Base-by-base conservation (phyloP, 2,797 vertebrate genomes). In the Anisognathus igniventris region DNA sequence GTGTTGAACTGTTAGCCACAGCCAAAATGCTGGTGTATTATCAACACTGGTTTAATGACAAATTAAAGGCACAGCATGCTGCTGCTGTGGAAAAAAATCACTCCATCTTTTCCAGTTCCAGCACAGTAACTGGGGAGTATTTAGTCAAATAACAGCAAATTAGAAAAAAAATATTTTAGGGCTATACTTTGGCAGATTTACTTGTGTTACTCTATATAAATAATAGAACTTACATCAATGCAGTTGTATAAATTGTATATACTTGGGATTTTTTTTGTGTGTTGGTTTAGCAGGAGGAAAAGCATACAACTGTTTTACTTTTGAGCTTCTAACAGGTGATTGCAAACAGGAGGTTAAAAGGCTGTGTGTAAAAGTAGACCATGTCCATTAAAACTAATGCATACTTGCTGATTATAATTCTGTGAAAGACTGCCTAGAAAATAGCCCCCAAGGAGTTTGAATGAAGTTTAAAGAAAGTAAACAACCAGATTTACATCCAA, bases 391-490 rank as follows among this genome's bases (percentile, higher is more conserved):
- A 85, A 88, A 82, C 19, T n/a, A 88, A 57, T 45, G 6, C 40
- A 11, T 45, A 45, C 12, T 31, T 27, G 2, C 39, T 72, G 10
- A 50, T 76, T 33, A 9, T 48, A 82, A 40, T 47, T 88, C 66
- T 64, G 23, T 7, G 8, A 75, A 71, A 18, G 22, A 28, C 31
- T 95, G 53, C 45, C 35, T 61, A 77, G 72, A 54, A 91, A 83
- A 86, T 40, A 66, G 4, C 2, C 14, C 64, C n/a, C n/a, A 72
- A 31, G 10, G 24, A 35, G 11, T 33, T 53, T 91, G 28, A 61
- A 71, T 39, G 28, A 89, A 89, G 31, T 73, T 35, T 76, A 65
- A 95, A 87, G 42, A 82, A 68, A 90, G 25, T 3, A 87, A 92
- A 78, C 15, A 68, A 72, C 5, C 24, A 86, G 54, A 82, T 78